These are phyloP conservation scores for Drosophila setosimentum DNA, from an alignment of 2,888 invertebrate genomes.

Conservation along the genomic window DNA sequence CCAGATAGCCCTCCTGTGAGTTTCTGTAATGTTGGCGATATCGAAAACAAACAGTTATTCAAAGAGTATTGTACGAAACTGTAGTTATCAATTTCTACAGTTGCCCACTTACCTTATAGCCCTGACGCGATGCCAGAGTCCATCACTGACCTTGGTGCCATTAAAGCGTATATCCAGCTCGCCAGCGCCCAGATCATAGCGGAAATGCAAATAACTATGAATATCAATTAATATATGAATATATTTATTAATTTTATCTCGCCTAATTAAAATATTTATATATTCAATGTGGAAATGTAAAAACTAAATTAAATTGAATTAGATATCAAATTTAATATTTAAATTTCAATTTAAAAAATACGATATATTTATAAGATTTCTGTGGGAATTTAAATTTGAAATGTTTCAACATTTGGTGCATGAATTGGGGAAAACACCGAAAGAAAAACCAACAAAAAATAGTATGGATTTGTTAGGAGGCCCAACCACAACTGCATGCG, in stretches of 20 bases:
- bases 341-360: not conserved
- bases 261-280: not conserved
- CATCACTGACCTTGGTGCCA: conserved; percentile 94
- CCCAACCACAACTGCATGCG: too few relatives aligned
- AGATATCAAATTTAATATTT: not conserved
- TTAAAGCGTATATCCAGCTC: conserved; percentile 94
- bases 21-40: conserved; percentile 87
- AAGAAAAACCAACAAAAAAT: not conserved
- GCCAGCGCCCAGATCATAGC: conserved; percentile 95
- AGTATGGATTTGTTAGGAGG: not conserved
- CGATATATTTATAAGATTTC: not conserved
- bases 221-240: not conserved
- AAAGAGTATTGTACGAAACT: not conserved
- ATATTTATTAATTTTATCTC: not conserved
- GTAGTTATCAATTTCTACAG: not conserved
- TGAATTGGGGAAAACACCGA: not conserved
- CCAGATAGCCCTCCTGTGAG: conserved; percentile 93
- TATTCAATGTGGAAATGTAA: not conserved
- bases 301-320: not conserved
- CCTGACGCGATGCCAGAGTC: conserved; percentile 92
- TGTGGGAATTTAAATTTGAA: not conserved
- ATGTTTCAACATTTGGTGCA: not conserved
- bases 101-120: conserved; percentile 88
- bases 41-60: not conserved
- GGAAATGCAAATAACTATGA: conserved; percentile 85